Base-by-base conservation (phyloP, 2,888 invertebrate species). In the Brachyopa scutellaris region DNA sequence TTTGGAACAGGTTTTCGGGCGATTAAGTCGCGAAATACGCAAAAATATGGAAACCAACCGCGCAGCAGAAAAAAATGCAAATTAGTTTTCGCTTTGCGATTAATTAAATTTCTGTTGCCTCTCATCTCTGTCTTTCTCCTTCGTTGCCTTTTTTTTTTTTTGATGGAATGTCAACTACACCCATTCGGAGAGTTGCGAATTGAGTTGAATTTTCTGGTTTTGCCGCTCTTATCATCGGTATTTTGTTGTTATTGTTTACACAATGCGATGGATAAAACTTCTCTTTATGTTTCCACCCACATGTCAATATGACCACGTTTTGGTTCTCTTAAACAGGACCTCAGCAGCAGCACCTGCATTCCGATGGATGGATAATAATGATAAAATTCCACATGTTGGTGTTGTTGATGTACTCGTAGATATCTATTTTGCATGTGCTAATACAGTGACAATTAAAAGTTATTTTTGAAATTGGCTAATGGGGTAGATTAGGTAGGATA, bases 221-320 rank as follows among this genome's bases (percentile, higher is more conserved):
- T 49, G 13, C 64, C 70, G 70, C 78, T 73, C 21, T 45, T 78
- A 64, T 66, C 59, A 55, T 59, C 23, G 23, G 13, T 53, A 15
- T 31, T 40, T 45, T 55, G 76, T 73, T 79, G 61, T 79, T 73
- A 67, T 73, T 79, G 78, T 79, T 73, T 66, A 66, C 66, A 19
- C n/a, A 13, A 1, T 11, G 2, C 45, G 1, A 29, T 8, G 23
- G 26, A n/a, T 36, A 2, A 1, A 11, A n/a, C n/a, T 29, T 64
- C 73, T 73, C 73, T 73, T 73, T 19, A 11, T 7, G 8, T 38
- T 36, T 8, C 49, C 59, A 59, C 40, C 70, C 59, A 45, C 47
- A 59, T 15, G 4, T 0, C 2, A 47, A 36, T 6, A 36, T 47
- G 49, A 55, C 2, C 3, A 21, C 4, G 21, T 8, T n/a, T 21